phyloP scores from a whole-genome alignment of 1,140 invertebrate species.

The Leptinotarsa undecemlineata region DNA sequence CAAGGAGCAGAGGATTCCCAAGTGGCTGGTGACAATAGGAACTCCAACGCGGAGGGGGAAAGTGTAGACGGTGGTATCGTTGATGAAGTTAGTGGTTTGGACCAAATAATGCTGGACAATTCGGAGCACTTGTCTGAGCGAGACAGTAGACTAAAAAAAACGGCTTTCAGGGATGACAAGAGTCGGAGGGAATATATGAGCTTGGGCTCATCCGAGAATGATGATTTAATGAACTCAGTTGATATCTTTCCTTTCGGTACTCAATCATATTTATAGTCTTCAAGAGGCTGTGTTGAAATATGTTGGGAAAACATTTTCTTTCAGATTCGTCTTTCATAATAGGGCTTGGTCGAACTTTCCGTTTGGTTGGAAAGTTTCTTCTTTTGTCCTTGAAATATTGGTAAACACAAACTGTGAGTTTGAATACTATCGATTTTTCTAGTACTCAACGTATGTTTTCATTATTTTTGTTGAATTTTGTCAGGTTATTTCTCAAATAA shows the following conservation, averaged over 20 bases:
- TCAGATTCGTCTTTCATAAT: too few species aligned
- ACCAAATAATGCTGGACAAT: conserved; percentile 1
- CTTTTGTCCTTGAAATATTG: too few species aligned
- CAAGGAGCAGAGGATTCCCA: not conserved
- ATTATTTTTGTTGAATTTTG: too few species aligned
- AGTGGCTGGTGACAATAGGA: not conserved
- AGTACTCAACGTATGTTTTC: too few species aligned
- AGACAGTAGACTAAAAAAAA: conserved; percentile 15
- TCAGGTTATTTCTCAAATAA: too few species aligned
- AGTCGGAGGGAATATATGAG: not conserved
- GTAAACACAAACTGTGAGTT: too few species aligned
- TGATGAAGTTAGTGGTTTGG: not conserved
- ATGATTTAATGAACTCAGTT: conserved; percentile 28
- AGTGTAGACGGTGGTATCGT: not conserved
- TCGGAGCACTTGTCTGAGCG: not conserved
- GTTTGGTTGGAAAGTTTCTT: too few species aligned
- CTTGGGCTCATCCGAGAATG: not conserved
- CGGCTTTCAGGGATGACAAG: not conserved
- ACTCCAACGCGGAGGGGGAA: not conserved
- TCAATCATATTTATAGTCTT: conserved; percentile 29
- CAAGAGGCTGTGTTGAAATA: too few species aligned
- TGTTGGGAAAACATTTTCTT: too few species aligned
- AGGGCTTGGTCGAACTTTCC: too few species aligned
- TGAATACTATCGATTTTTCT: too few species aligned
- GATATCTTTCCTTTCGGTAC: conserved; percentile 36